phyloP scores from a whole-genome alignment of 2,113 vertebrate species.

The Cynoglossus semilaevis region DNA sequence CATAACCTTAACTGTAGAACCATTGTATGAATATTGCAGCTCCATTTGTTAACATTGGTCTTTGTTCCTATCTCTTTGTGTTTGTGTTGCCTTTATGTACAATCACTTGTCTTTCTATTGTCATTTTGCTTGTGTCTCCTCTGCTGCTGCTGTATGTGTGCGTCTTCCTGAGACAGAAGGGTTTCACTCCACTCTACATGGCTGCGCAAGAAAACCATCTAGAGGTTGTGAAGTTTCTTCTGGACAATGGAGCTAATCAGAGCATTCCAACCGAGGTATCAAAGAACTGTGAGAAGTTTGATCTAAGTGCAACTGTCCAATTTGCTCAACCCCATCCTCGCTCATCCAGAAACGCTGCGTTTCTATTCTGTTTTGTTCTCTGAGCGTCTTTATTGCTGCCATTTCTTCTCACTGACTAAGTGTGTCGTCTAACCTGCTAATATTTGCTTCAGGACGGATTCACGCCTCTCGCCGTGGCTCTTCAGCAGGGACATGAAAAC shows the following conservation, averaged over 20 bases:
- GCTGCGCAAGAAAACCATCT: slow-evolving; percentile 98
- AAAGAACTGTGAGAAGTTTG: slow-evolving; percentile 32
- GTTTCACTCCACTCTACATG: slow-evolving; percentile 98
- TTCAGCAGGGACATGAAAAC: slow-evolving; percentile 97
- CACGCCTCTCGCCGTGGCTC: slow-evolving; percentile 92
- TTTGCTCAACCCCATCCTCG: slow-evolving; percentile 29
- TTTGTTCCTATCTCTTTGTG: slow-evolving; percentile 64
- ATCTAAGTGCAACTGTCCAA: slow-evolving; percentile 24
- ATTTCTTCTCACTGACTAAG: slow-evolving; percentile 16
- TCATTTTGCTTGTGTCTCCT: slow-evolving; percentile 44
- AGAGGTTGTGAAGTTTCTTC: slow-evolving; percentile 96
- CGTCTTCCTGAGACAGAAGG: slow-evolving; percentile 85
- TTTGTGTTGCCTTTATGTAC: slow-evolving; percentile 49
- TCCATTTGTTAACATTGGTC: slow-evolving; percentile 61
- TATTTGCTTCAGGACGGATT: slow-evolving; percentile 87
- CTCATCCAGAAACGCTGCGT: slow-evolving; percentile 45
- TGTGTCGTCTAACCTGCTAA: slow-evolving; percentile 14
- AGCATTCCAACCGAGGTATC: slow-evolving; percentile 95
- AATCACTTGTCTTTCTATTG: slow-evolving; percentile 54
- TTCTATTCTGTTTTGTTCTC: slow-evolving; percentile 50
- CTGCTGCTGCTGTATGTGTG: slow-evolving; percentile 21
- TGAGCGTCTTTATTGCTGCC: slow-evolving; percentile 20
- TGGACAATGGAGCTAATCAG: slow-evolving; percentile 98
- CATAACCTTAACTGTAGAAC: slow-evolving; percentile 29
- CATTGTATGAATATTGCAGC: slow-evolving; percentile 37